Conservation (phyloP, 2,888 invertebrate genomes). For the Hydrotaea cyrtoneurina region DNA sequence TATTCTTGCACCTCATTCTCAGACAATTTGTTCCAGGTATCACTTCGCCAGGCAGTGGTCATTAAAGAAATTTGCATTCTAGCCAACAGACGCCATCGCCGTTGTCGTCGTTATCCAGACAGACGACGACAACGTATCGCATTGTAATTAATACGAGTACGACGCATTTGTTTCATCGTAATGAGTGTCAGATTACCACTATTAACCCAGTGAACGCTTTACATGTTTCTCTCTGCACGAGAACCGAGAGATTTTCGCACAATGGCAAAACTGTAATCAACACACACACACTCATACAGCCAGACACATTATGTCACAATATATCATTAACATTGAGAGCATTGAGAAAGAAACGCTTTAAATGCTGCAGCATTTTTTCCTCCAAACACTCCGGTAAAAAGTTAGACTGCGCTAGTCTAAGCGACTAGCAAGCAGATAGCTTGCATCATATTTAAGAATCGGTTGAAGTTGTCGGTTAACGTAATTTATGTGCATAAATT, state of each 20-base stretch:
- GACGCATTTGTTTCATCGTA: conserved; percentile 9
- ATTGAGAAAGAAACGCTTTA: conserved; percentile 5
- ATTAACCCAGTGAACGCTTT: conserved; percentile 65
- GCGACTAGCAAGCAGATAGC: not conserved
- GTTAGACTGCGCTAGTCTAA: conserved; percentile 5
- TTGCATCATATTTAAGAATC: conserved; percentile 48
- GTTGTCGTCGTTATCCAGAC: not conserved
- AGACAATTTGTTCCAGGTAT: conserved; percentile 42
- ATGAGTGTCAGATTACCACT: conserved; percentile 51
- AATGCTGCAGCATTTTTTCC: conserved; percentile 12
- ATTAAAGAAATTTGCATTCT: conserved; percentile 65
- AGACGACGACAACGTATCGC: not conserved
- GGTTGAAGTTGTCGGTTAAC: not conserved
- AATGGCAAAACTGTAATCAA: conserved; percentile 18
- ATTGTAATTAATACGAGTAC: conserved; percentile 37
- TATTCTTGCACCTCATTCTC: conserved; percentile 44
- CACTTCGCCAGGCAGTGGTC: conserved; percentile 34
- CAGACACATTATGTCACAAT: conserved; percentile 61
- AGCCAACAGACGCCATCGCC: conserved; percentile 21
- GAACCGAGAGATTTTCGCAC: not conserved
- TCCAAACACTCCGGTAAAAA: not conserved
- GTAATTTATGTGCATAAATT: conserved; percentile 37
- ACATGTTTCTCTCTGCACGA: not conserved
- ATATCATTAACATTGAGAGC: conserved; percentile 56
- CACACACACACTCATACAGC: too few species aligned